Base-by-base conservation (phyloP, 2,888 invertebrate species). In the Dimorphilus gyrociliatus region DNA sequence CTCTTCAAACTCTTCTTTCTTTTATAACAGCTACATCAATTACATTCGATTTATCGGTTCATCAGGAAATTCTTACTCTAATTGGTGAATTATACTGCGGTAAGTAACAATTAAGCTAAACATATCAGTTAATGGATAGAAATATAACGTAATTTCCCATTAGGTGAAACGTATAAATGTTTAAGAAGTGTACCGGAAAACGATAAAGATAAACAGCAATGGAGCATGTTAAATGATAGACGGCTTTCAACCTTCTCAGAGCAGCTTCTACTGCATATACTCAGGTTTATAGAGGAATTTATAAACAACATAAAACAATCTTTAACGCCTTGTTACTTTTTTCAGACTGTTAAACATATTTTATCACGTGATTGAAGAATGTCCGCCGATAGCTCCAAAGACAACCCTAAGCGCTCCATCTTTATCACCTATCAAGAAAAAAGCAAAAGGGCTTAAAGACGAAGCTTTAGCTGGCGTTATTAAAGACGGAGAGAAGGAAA, bases 311-410 rank as follows among this genome's bases (percentile, higher is more conserved):
- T n/a, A n/a, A n/a, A n/a, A n/a, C n/a, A n/a, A n/a, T n/a, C n/a
- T n/a, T n/a, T n/a, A n/a, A n/a, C n/a, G n/a, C n/a, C n/a, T n/a
- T n/a, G n/a, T n/a, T n/a, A n/a, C n/a, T n/a, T n/a, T n/a, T 32
- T 32, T 15, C 33, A 63, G 64, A 48, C 63, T 80, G 47, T 57
- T 81, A 34, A 80, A 79, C 53, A 72, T 80, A 16, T 70, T 76
- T 46, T 72, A 74, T 32, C 78, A 79, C 55, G 70, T 81, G 41
- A 70, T 80, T 38, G 78, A 79, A 45, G 79, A 80, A n/a, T 51
- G 52, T 24, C 38, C 50, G 4, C 53, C 56, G n/a, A 55, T 54
- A 1, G 53, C 53, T 53, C 71, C 65, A 2, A 66, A 62, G 34
- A 53, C 62, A 16, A 73, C 72, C 43, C 69, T 76, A 1, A 47